Conservation (phyloP, 2,797 vertebrate species). For the Hoplostethus atlanticus region DNA sequence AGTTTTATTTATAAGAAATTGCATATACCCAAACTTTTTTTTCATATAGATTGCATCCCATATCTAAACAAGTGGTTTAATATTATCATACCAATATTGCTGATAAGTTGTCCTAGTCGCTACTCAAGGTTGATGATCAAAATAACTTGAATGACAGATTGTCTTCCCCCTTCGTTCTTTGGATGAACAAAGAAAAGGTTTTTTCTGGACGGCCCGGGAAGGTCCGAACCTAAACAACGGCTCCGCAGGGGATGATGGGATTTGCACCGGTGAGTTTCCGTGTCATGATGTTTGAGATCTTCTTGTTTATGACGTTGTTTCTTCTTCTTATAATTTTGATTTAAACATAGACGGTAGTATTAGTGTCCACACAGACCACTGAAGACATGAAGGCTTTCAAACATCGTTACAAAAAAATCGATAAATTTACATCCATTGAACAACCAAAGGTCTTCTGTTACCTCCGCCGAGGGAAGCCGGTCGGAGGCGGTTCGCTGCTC, state of each 20-base stretch:
- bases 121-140: constrained; percentile 70
- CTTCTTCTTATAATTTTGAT: constrained; percentile 76
- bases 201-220: constrained; percentile 60
- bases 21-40: constrained; percentile 87
- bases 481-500: constrained; percentile 83
- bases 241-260: constrained; percentile 81
- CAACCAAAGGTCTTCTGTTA: constrained; percentile 86
- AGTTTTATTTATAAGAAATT: constrained; percentile 87
- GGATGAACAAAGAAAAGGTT: constrained; percentile 54
- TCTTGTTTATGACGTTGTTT: constrained; percentile 82
- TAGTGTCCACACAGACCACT: constrained; percentile 78
- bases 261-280: constrained; percentile 92
- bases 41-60: constrained; percentile 83
- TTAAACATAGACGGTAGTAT: constrained; percentile 85
- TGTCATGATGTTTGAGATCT: constrained; percentile 93
- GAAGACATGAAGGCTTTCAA: constrained; percentile 85
- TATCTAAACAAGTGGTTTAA: constrained; percentile 82
- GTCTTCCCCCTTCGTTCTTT: constrained; percentile 65
- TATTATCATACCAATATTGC: constrained; percentile 84
- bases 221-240: constrained; percentile 51
- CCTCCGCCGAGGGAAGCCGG: constrained; percentile 80
- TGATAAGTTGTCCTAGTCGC: constrained; percentile 79
- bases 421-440: constrained; percentile 91
- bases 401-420: constrained; percentile 90
- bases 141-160: constrained; percentile 83